phyloP scores from a whole-genome alignment of 2,888 invertebrate genomes.

The Crocallis elinguaria region DNA sequence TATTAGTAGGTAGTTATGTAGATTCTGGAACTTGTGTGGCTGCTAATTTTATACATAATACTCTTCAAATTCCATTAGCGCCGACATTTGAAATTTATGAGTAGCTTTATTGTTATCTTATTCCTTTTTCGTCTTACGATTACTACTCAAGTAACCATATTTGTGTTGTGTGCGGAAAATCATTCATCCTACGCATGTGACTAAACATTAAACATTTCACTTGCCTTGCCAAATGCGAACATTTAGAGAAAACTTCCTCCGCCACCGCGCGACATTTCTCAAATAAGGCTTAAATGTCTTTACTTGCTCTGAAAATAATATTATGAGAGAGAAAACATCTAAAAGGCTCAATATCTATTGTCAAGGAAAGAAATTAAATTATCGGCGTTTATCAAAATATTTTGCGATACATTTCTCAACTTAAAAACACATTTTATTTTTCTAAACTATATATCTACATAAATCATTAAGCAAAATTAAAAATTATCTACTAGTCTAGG shows the following conservation, averaged over 20 bases:
- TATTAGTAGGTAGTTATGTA: background rate
- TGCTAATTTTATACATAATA: slow-evolving; percentile 10
- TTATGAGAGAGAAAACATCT: background rate
- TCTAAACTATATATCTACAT: too few species aligned
- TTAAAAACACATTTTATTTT: background rate
- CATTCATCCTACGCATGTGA: slow-evolving; percentile 46
- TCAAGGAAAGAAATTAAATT: background rate
- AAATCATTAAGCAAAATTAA: too few species aligned
- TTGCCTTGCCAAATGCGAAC: slow-evolving; percentile 36
- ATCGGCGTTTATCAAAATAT: background rate
- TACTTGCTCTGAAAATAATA: slow-evolving; percentile 13
- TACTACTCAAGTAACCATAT: slow-evolving; percentile 36
- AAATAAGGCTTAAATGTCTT: slow-evolving; percentile 1
- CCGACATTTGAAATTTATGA: slow-evolving; percentile 14
- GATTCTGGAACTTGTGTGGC: background rate
- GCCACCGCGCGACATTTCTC: slow-evolving; percentile 1
- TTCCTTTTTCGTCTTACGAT: slow-evolving; percentile 39
- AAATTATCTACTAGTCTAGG: background rate
- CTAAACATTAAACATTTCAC: slow-evolving; percentile 44
- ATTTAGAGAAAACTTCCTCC: slow-evolving; percentile 34
- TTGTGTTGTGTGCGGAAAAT: slow-evolving; percentile 31
- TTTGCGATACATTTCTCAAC: background rate
- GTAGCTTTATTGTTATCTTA: slow-evolving; percentile 23
- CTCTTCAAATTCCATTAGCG: slow-evolving; percentile 9
- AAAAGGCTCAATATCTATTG: background rate